Evolutionary conservation across 2,113 vertebrate species (phyloP).

Genomic region (Datnioides undecimradiatus): DNA sequence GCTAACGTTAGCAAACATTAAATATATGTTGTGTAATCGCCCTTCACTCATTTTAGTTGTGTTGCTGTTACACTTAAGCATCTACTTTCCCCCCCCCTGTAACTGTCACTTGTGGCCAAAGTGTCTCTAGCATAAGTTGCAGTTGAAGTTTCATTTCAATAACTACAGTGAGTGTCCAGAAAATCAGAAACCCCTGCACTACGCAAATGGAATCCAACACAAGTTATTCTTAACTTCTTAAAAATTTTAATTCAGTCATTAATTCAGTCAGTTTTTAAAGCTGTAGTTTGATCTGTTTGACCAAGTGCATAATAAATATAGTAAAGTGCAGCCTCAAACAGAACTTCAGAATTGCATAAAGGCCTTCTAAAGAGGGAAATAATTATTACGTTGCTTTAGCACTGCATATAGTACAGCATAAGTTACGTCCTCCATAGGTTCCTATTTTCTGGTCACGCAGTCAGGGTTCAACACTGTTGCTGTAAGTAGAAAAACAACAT

Average conservation of each 20-base stretch:
- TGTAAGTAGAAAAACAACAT: neutral
- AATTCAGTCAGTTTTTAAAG: neutral
- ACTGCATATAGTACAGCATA: neutral
- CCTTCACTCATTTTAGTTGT: neutral
- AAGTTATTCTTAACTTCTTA: too few species aligned
- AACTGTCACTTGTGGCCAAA: neutral
- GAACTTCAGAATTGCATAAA: neutral
- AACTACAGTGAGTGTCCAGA: neutral
- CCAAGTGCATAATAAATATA: too few species aligned
- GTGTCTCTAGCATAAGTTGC: neutral
- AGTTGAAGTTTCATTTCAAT: too few species aligned
- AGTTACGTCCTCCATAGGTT: neutral
- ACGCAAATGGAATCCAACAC: neutral
- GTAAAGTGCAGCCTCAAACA: neutral
- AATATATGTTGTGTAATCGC: neutral
- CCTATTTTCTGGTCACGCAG: neutral
- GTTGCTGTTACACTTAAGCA: neutral
- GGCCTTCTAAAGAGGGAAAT: neutral
- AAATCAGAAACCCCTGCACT: neutral
- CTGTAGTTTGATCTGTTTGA: neutral
- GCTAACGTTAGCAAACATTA: constrained; percentile 5
- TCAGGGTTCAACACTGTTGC: neutral
- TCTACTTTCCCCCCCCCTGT: neutral
- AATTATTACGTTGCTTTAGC: neutral
- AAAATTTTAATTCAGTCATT: too few species aligned